Percentiles rank a stretch among this genome's conserved stretches.
Conservation (phyloP, 2,113 vertebrate species). For the Mellivora capensis region DNA sequence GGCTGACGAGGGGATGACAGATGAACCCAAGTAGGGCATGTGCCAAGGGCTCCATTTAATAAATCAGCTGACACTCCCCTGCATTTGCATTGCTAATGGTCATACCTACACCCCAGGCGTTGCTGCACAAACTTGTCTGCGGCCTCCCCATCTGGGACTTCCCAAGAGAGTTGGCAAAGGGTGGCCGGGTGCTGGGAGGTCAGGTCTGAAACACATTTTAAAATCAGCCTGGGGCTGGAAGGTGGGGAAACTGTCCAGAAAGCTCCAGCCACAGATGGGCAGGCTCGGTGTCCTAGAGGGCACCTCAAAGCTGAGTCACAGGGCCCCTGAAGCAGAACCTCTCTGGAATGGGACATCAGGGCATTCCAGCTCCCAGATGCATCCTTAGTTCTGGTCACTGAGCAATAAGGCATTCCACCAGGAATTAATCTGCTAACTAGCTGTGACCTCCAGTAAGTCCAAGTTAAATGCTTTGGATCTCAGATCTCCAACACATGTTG, state of each 20-base stretch:
- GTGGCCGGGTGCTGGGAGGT: neutral
- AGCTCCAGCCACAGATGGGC: neutral
- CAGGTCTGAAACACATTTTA: slow-evolving; percentile 4
- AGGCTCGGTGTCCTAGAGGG: neutral
- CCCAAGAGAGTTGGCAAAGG: slow-evolving; percentile 29
- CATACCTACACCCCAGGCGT: slow-evolving; percentile 11
- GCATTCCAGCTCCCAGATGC: neutral
- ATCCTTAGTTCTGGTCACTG: neutral
- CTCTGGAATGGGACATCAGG: neutral
- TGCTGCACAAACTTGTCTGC: slow-evolving; percentile 67
- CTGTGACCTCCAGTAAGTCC: neutral
- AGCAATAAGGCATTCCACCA: neutral
- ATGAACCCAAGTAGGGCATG: neutral
- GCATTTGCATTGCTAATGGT: slow-evolving; percentile 69
- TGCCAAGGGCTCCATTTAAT: slow-evolving; percentile 55
- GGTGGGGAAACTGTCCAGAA: neutral
- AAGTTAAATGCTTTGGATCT: neutral
- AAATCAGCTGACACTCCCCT: slow-evolving; percentile 66
- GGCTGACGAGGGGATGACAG: slow-evolving; percentile 46
- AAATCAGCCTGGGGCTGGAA: neutral
- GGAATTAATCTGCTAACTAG: neutral
- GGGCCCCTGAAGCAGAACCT: neutral
- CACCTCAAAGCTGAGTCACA: neutral
- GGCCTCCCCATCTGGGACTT: slow-evolving; percentile 14
- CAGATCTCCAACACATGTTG: neutral